phyloP scores from a whole-genome alignment of 2,113 vertebrate species.

The Lanius ludovicianus region DNA sequence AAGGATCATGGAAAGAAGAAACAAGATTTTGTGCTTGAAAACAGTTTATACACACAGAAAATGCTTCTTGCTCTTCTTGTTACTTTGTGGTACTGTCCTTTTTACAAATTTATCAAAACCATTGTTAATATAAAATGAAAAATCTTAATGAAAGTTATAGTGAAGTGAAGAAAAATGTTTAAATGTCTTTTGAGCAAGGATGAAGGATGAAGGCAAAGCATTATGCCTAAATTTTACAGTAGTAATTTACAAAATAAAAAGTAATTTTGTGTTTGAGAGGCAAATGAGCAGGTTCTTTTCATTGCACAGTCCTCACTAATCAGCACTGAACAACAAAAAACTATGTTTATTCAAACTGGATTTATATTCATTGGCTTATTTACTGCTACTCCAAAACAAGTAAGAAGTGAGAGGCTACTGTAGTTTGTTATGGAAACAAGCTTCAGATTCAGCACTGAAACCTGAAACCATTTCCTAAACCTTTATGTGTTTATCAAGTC shows the following conservation, averaged over 20 bases:
- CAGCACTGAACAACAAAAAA: not conserved
- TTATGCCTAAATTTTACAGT: not conserved
- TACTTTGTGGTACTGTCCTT: not conserved
- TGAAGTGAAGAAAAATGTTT: not conserved
- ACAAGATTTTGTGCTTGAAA: not conserved
- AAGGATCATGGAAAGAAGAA: not conserved
- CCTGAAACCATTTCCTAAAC: not conserved
- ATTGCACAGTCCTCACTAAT: accelerated
- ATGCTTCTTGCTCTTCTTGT: not conserved
- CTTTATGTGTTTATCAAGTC: not conserved
- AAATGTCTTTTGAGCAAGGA: not conserved
- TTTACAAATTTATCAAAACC: not conserved
- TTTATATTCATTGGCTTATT: not conserved
- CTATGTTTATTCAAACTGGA: not conserved
- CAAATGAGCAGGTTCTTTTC: not conserved
- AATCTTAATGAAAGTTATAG: not conserved
- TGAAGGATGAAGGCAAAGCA: not conserved
- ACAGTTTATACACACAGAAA: not conserved
- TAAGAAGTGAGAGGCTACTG: not conserved
- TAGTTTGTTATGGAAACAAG: not conserved
- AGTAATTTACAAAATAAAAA: not conserved
- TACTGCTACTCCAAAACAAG: not conserved
- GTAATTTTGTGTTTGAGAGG: not conserved
- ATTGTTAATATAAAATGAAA: not conserved
- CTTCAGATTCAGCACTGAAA: not conserved